Evolutionary conservation across 2,797 vertebrate genomes (phyloP).

Genomic region (Phalanger gymnotis): DNA sequence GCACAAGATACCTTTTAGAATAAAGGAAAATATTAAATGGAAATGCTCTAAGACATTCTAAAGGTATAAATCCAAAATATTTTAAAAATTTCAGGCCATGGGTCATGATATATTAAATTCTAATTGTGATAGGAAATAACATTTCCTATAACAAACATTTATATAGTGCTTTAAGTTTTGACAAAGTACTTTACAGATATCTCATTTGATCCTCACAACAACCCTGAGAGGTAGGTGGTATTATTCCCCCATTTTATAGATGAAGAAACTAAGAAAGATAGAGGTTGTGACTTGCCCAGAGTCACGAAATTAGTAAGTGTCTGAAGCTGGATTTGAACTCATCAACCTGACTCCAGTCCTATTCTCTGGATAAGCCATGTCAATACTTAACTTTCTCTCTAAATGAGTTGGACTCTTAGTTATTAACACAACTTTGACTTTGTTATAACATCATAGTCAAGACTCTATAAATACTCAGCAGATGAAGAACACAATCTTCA

Average conservation of each 20-base stretch:
- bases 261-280: neutral
- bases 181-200: neutral
- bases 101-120: neutral
- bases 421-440: neutral
- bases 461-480: neutral
- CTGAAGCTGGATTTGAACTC: neutral
- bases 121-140: neutral
- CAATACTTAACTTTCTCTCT: constrained; percentile 1
- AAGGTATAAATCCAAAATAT: neutral
- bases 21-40: neutral
- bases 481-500: neutral
- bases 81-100: neutral
- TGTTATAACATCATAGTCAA: neutral
- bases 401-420: neutral
- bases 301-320: neutral
- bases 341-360: neutral
- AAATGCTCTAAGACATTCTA: constrained; percentile 10
- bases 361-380: neutral
- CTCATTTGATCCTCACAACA: neutral
- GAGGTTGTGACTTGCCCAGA: neutral
- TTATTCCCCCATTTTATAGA: neutral
- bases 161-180: too few species aligned
- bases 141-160: neutral
- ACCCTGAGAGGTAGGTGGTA: neutral
- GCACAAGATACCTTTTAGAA: constrained; percentile 23